Conservation (phyloP, 2,888 invertebrate species). For the Andrena praecox region DNA sequence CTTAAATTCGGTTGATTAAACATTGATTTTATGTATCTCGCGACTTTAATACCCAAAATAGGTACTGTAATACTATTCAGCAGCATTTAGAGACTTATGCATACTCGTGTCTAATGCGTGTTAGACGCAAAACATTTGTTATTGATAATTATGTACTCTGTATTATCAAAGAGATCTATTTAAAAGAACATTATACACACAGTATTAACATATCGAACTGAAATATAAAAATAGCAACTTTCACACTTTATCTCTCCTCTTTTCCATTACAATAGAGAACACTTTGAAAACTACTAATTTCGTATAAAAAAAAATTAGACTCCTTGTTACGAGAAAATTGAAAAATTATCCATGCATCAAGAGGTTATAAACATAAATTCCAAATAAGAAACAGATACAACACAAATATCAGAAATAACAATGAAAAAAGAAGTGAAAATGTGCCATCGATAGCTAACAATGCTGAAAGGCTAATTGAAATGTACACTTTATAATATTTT, state of each 20-base stretch:
- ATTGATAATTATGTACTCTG: not conserved
- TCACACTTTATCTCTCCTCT: not conserved
- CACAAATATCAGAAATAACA: too few relatives aligned
- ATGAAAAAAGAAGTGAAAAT: too few relatives aligned
- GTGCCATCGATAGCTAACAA: not conserved
- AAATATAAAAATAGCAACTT: not conserved
- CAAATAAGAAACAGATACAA: too few relatives aligned
- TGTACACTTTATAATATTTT: not conserved
- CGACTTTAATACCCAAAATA: too few relatives aligned
- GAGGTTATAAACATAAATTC: too few relatives aligned
- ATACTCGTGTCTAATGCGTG: conserved; percentile 1
- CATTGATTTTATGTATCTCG: not conserved
- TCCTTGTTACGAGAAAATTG: not conserved
- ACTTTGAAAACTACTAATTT: too few relatives aligned
- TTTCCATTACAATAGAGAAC: too few relatives aligned
- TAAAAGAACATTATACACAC: not conserved
- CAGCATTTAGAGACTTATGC: not conserved
- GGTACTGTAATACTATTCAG: too few relatives aligned
- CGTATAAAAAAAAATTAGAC: not conserved
- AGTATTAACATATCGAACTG: too few relatives aligned
- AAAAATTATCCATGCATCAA: too few relatives aligned
- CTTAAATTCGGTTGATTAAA: not conserved
- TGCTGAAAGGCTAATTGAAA: conserved; percentile 21
- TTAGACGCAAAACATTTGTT: conserved; percentile 11
- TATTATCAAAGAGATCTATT: not conserved